Conservation (phyloP, 92 coral and sea anemone genomes). For the Parazoanthus atlanticus region DNA sequence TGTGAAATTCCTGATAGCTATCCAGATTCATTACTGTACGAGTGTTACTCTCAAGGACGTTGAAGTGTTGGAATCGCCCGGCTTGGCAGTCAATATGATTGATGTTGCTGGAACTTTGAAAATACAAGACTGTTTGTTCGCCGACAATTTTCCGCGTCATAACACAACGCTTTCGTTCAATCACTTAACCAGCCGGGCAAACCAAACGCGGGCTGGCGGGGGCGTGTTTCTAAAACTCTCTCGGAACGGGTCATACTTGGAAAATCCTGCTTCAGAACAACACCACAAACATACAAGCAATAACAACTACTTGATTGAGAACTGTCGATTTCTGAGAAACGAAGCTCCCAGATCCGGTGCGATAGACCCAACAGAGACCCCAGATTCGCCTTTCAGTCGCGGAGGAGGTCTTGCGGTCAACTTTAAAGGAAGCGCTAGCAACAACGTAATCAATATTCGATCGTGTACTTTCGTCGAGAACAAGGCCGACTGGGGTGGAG, state of each 20-base stretch:
- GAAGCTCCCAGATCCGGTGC: constrained; percentile 23
- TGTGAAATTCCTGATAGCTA: constrained; percentile 37
- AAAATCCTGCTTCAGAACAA: neutral
- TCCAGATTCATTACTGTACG: constrained; percentile 45
- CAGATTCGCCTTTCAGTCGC: constrained; percentile 45
- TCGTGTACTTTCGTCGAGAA: constrained; percentile 71
- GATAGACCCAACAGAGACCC: constrained; percentile 39
- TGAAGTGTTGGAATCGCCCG: constrained; percentile 47
- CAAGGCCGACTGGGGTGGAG: constrained; percentile 91
- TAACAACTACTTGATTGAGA: constrained; percentile 33
- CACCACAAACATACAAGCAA: neutral
- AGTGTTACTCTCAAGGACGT: constrained; percentile 18
- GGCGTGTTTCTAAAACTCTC: constrained; percentile 36
- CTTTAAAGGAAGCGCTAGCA: constrained; percentile 67
- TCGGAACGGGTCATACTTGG: constrained; percentile 1
- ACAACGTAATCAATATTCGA: constrained; percentile 57
- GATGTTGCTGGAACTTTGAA: constrained; percentile 46
- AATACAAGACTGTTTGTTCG: constrained; percentile 36
- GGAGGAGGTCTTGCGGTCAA: constrained; percentile 86
- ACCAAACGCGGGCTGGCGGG: constrained; percentile 18
- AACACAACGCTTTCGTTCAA: neutral
- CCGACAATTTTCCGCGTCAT: constrained; percentile 35
- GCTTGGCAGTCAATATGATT: constrained; percentile 50
- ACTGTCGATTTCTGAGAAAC: constrained; percentile 36
- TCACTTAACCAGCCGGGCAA: neutral